These are phyloP conservation scores for Drosophila repleta DNA, from an alignment of 1,140 invertebrate species.

Conservation along the genomic window DNA sequence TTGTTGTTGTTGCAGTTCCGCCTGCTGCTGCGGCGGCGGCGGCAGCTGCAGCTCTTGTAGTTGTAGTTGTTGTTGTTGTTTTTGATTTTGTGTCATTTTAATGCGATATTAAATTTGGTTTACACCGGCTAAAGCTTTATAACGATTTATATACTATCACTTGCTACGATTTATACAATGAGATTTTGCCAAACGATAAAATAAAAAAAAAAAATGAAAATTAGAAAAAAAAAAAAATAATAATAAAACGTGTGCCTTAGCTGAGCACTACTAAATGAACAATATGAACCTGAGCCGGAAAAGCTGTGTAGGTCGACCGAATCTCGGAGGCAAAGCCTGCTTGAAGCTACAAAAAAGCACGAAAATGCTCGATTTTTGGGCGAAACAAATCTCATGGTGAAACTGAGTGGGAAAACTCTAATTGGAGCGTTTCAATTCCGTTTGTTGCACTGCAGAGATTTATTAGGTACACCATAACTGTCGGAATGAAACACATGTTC, in stretches of 20 bases:
- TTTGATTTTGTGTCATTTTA: background rate
- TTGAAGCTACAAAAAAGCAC: background rate
- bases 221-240: constrained; percentile 6
- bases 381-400: no score
- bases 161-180: constrained; percentile 27
- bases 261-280: constrained; percentile 15
- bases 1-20: no score
- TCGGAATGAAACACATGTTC: background rate
- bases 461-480: no score
- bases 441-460: background rate
- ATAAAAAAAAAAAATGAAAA: constrained; percentile 19
- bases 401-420: no score
- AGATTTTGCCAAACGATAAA: constrained; percentile 21
- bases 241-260: constrained; percentile 12
- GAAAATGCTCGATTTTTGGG: no score
- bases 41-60: no score
- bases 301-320: background rate
- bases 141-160: constrained; percentile 11
- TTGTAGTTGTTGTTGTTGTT: background rate
- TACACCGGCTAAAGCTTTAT: constrained; percentile 5
- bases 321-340: background rate
- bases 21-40: no score
- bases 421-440: background rate
- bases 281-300: background rate
- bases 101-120: constrained; percentile 1